Conservation (phyloP, 2,797 vertebrate species). For the Threskiornis aethiopicus region DNA sequence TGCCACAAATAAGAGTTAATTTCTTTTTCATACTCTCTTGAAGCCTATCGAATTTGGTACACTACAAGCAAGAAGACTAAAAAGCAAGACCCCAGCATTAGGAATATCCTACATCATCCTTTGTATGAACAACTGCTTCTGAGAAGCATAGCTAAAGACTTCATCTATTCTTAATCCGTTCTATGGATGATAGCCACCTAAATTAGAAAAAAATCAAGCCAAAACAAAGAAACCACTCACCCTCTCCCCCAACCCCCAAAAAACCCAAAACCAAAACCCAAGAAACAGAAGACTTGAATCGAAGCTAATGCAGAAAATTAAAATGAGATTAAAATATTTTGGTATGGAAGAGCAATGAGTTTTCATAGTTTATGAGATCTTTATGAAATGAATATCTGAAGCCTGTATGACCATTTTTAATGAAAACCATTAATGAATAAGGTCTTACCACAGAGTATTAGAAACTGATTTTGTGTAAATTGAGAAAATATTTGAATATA, state of each 20-base stretch:
- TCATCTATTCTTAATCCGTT: background rate
- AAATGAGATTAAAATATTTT: background rate
- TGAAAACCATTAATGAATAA: background rate
- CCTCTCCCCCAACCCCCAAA: fast-evolving
- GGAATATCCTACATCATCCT: background rate
- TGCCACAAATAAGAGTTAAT: background rate
- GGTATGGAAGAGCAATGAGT: background rate
- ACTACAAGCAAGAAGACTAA: background rate
- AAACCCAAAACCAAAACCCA: background rate
- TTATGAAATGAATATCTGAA: background rate
- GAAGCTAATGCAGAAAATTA: background rate
- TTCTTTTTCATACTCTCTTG: background rate
- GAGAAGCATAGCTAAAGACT: background rate
- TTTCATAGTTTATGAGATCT: background rate
- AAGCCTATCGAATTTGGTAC: background rate
- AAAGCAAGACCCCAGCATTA: background rate
- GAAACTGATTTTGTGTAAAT: background rate
- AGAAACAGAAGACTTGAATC: background rate
- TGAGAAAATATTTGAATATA: background rate
- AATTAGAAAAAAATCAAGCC: background rate
- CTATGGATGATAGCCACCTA: background rate
- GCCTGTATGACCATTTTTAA: background rate
- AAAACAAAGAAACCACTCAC: background rate
- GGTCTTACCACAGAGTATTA: background rate
- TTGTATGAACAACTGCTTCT: background rate